Percentiles rank a stretch among this genome's conserved stretches.
phyloP scores from a whole-genome alignment of 2,888 invertebrate species.

The Epinotia ramella region DNA sequence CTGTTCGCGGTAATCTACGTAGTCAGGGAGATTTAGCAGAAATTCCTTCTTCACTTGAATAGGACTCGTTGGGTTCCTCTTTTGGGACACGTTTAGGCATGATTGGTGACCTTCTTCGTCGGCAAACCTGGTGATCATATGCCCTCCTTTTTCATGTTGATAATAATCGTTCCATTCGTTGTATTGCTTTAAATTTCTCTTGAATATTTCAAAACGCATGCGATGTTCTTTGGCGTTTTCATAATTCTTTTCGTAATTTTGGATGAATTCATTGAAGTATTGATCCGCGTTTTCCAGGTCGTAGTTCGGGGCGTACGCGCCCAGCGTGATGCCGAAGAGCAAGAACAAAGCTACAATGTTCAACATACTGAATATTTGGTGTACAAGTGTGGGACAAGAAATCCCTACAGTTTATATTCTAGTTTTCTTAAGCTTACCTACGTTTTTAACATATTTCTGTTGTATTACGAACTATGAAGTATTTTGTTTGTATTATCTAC shows the following conservation, averaged over 20 bases:
- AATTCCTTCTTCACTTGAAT: not conserved
- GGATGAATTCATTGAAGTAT: not conserved
- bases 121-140: not conserved
- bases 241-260: not conserved
- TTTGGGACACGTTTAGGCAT: not conserved
- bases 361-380: not conserved
- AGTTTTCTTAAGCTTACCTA: not conserved
- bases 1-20: not conserved
- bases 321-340: not conserved
- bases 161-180: constrained; percentile 1
- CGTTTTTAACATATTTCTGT: too few species aligned
- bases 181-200: not conserved
- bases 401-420: not conserved
- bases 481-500: not conserved
- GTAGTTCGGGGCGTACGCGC: not conserved
- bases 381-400: not conserved
- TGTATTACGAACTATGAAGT: not conserved
- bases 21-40: not conserved
- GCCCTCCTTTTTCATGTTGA: not conserved
- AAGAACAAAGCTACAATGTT: not conserved
- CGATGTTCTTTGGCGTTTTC: not conserved
- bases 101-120: not conserved
- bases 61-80: not conserved
- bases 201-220: not conserved
- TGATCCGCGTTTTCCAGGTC: not conserved